Evolutionary conservation across 2,888 invertebrate species (phyloP).

Genomic region (Stenotaenia linearis): DNA sequence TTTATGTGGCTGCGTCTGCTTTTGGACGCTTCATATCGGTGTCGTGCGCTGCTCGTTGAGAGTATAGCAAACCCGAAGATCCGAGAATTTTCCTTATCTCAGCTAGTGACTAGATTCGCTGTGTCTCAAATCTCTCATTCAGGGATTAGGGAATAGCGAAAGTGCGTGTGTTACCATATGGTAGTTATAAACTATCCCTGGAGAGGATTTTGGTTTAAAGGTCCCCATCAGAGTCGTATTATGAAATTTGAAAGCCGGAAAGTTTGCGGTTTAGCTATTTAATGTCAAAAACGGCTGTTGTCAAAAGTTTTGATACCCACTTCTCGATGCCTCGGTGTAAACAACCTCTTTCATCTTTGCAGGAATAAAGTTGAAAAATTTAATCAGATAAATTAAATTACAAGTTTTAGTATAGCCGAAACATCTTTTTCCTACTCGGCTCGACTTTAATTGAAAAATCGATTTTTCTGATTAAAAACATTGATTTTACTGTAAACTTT

Average conservation of each 20-base stretch:
- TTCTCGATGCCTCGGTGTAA: background rate
- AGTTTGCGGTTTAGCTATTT: background rate
- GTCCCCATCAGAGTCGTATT: background rate
- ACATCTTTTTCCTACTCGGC: background rate
- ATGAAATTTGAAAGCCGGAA: background rate
- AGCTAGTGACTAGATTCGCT: background rate
- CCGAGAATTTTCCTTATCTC: background rate
- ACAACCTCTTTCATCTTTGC: background rate
- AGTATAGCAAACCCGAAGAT: too few relatives aligned
- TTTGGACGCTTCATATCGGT: constrained; percentile 3
- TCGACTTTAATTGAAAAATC: background rate
- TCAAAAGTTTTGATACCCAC: background rate
- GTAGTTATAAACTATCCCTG: background rate
- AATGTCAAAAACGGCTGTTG: background rate
- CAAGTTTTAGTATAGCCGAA: background rate
- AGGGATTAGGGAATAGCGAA: background rate
- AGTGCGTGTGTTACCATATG: background rate
- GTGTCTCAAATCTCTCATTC: background rate
- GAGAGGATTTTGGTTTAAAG: background rate
- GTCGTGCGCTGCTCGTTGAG: background rate
- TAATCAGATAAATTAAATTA: background rate
- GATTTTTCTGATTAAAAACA: constrained; percentile 4
- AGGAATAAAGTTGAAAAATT: background rate
- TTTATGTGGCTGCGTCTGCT: constrained; percentile 9
- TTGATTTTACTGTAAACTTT: background rate